Percentiles rank a stretch among this genome's conserved stretches.
Conservation (phyloP, 2,797 vertebrate species). For the Buphagus erythrorhynchus region DNA sequence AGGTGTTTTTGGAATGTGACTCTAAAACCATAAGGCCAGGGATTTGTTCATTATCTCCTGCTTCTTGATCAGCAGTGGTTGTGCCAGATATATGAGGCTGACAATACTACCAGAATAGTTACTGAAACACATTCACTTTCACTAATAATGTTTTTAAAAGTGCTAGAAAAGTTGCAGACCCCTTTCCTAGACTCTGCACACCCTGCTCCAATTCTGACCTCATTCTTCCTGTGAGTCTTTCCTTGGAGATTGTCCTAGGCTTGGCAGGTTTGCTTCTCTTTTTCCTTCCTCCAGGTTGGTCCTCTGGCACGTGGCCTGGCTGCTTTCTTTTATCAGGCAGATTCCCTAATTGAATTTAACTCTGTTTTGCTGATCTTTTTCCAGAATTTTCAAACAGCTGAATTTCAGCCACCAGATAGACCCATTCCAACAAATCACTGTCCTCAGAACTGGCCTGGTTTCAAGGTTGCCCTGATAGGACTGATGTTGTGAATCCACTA, state of each 20-base stretch:
- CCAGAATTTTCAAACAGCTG: not conserved
- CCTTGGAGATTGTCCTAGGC: conserved; percentile 32
- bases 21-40: not conserved
- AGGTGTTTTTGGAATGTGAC: conserved; percentile 5
- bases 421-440: not conserved
- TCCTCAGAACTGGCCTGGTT: not conserved
- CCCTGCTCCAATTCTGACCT: conserved; percentile 32
- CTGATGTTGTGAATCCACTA: not conserved
- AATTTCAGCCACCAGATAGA: not conserved
- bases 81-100: not conserved
- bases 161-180: conserved; percentile 18
- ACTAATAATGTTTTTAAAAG: not conserved
- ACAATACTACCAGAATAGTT: not conserved
- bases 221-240: conserved; percentile 36
- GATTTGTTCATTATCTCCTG: not conserved
- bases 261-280: not conserved
- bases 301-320: not conserved
- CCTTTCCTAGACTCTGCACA: not conserved
- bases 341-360: not conserved
- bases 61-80: not conserved
- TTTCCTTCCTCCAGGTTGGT: conserved; percentile 28
- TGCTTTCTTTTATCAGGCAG: not conserved
- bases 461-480: not conserved
- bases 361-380: not conserved
- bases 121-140: not conserved